Base-by-base conservation (phyloP, 1,140 invertebrate genomes). In the Heliothis virescens region DNA sequence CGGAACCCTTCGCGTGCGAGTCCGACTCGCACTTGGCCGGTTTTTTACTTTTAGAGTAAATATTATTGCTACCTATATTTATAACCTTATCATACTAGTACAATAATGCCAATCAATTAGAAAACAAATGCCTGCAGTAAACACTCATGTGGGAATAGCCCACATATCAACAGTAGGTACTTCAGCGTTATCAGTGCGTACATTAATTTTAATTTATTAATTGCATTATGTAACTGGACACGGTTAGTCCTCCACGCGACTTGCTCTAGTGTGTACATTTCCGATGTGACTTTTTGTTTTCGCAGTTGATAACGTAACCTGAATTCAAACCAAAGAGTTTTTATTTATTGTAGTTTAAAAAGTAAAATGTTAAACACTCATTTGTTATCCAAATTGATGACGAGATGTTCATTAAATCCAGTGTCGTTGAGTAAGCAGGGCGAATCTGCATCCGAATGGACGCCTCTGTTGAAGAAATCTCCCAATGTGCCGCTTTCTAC, bases 391-490 rank as follows among this genome's bases (percentile, higher is more conserved):
- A 87, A 82, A 80, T 21, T 79, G 9, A 9, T 85, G 18, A 34
- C 53, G 29, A 62, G 62, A 47, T 59, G 65, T 52, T 59, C 75
- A 55, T 67, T 79, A 69, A 76, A 76, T 77, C 79, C 80, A 59
- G 82, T 82, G 62, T 75, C 80, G 48, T 79, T 65, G 34, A 55
- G 67, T 65, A 81, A 82, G 48, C 65, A 60, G 79, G 75, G 73
- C 53, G 67, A 47, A 41, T 79, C 80, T 41, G 75, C 79, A 63
- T 75, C 83, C 26, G 85, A 87, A 79, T 84, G 85, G 83, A 87
- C 87, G 15, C 87, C 85, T n/a, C 74, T 86, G 48, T 79, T 86
- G 72, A 82, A 77, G 26, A 74, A 62, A 15, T 48, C 62, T 34
- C 10, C 76, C 21, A 48, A 21, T 69, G 63, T 78, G 63, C 75